Evolutionary conservation across 1,140 invertebrate genomes (phyloP).

Genomic region (Zelostemma sp.): DNA sequence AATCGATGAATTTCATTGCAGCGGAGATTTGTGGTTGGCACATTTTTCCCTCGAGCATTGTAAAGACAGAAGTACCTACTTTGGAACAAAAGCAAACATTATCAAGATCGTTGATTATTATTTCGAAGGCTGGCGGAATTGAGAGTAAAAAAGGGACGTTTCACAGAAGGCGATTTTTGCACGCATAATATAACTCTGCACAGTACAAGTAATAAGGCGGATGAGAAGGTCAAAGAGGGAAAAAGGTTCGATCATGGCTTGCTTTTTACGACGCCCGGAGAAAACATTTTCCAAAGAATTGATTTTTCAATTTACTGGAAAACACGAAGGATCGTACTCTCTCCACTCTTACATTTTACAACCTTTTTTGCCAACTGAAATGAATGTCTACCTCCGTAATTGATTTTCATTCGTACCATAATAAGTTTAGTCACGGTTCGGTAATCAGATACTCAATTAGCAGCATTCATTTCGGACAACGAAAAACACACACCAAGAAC

Average conservation of each 20-base stretch:
- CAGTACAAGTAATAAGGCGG: slow-evolving; percentile 30
- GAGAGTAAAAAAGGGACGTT: slow-evolving; percentile 22
- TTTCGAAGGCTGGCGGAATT: slow-evolving; percentile 34
- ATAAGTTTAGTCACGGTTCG: too few species aligned
- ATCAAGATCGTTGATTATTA: slow-evolving; percentile 32
- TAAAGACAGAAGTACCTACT: slow-evolving; percentile 36
- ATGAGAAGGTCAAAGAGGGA: slow-evolving; percentile 40
- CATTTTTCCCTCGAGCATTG: slow-evolving; percentile 27
- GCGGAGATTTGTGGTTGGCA: slow-evolving; percentile 34
- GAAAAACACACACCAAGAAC: too few species aligned
- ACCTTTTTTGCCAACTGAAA: too few species aligned
- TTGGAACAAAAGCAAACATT: slow-evolving; percentile 39
- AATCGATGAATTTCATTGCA: background rate
- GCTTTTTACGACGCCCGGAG: slow-evolving; percentile 43
- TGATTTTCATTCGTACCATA: too few species aligned
- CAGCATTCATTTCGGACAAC: too few species aligned
- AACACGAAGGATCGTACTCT: too few species aligned
- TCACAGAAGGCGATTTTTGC: slow-evolving; percentile 28
- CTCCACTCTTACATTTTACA: too few species aligned
- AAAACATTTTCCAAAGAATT: slow-evolving; percentile 47
- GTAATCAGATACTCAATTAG: too few species aligned
- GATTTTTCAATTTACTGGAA: slow-evolving; percentile 41
- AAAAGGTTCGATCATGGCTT: slow-evolving; percentile 39
- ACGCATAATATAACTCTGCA: slow-evolving; percentile 31
- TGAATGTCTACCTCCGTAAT: too few species aligned